A percentile compares a stretch with the other conserved stretches of the same genome.
phyloP scores from a whole-genome alignment of 2,888 invertebrate genomes.

The Lochmaea crataegi region DNA sequence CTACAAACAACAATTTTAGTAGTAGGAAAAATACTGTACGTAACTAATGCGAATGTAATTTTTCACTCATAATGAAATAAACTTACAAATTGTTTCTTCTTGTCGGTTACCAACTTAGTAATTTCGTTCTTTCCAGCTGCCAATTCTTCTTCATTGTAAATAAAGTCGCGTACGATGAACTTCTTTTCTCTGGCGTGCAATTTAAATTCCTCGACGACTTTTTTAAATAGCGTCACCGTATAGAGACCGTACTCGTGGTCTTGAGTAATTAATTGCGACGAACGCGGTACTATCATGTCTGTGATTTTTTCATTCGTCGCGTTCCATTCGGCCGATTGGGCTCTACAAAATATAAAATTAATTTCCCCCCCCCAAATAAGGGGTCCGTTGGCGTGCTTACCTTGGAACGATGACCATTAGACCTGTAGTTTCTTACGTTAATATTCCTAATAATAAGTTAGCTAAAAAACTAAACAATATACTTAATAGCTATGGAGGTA shows the following conservation, averaged over 20 bases:
- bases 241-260: conserved; percentile 92
- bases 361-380: background rate
- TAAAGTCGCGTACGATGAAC: conserved; percentile 98
- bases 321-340: conserved; percentile 88
- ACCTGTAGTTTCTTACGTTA: no score
- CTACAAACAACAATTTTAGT: conserved; percentile 65
- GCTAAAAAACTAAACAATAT: no score
- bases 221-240: conserved; percentile 95
- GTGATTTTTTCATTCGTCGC: conserved; percentile 92
- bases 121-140: conserved; percentile 98
- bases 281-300: conserved; percentile 97
- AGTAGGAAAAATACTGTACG: background rate
- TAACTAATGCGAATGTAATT: background rate
- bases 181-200: conserved; percentile 96
- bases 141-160: conserved; percentile 96
- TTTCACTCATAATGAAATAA: conserved; percentile 11
- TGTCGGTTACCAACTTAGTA: conserved; percentile 96
- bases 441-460: no score
- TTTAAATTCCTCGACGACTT: conserved; percentile 96
- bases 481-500: no score
- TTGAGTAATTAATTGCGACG: conserved; percentile 85
- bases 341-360: conserved; percentile 65
- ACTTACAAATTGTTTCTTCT: conserved; percentile 97
- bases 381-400: conserved; percentile 69
- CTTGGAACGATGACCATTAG: conserved; percentile 98